These are phyloP conservation scores for Mamestra configurata DNA, from an alignment of 1,140 invertebrate genomes.

Conservation along the genomic window DNA sequence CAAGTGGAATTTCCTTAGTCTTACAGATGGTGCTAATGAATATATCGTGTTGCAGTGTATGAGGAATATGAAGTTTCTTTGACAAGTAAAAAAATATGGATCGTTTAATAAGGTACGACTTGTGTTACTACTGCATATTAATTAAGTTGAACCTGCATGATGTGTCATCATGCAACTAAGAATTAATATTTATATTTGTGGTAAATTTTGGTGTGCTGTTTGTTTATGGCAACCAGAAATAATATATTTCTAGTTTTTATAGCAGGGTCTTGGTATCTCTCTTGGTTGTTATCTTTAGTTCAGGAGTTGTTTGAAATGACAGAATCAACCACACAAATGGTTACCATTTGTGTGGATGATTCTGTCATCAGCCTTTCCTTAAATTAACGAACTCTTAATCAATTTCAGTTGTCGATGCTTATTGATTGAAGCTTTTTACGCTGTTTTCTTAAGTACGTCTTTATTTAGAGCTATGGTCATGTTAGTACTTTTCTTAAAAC, in stretches of 20 bases:
- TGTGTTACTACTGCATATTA: background rate
- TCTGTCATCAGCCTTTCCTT: no score
- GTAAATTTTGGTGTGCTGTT: background rate
- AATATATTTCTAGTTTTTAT: background rate
- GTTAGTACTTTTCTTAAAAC: background rate
- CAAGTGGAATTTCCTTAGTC: slow-evolving; percentile 51
- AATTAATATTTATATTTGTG: slow-evolving; percentile 6
- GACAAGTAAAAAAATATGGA: slow-evolving; percentile 8
- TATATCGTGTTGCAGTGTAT: slow-evolving; percentile 38
- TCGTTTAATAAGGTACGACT: background rate
- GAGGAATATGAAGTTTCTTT: slow-evolving; percentile 27
- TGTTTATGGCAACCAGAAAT: background rate
- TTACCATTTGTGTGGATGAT: no score
- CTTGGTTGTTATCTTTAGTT: background rate
- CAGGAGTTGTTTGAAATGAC: background rate
- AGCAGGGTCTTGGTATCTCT: background rate
- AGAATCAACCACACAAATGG: no score
- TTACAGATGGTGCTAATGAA: slow-evolving; percentile 49
- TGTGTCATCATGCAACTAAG: background rate
- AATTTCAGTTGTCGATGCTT: no score
- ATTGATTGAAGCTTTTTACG: no score
- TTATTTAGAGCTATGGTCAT: no score
- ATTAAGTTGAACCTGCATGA: background rate
- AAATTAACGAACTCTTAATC: no score
- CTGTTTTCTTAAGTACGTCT: no score